These are phyloP conservation scores for Ophiodon elongatus DNA, from an alignment of 2,113 vertebrate genomes.

Conservation along the genomic window DNA sequence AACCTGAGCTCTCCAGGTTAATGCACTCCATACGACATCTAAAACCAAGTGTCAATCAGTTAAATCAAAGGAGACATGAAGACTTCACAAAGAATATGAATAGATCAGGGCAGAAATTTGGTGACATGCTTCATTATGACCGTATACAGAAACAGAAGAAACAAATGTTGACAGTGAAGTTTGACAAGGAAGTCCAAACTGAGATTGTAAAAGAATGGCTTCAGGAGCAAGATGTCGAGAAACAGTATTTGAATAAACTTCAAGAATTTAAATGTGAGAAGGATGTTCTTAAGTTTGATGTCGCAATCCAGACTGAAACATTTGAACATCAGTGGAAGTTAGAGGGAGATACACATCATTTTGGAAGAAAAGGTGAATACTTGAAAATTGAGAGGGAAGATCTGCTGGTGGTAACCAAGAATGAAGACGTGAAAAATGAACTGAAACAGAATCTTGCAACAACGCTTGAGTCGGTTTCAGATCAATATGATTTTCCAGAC, in stretches of 20 bases:
- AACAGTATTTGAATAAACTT: background rate
- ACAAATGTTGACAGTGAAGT: background rate
- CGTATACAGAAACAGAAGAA: slow-evolving; percentile 10
- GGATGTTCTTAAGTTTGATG: background rate
- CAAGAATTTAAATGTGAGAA: background rate
- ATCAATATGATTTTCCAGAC: background rate
- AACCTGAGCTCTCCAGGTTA: background rate
- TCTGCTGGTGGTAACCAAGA: background rate
- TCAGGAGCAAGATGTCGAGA: background rate
- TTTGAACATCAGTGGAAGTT: background rate
- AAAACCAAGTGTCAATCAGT: background rate
- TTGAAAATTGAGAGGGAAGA: background rate
- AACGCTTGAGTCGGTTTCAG: fast-evolving
- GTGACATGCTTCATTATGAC: background rate
- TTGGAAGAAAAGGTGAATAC: background rate
- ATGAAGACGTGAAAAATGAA: background rate
- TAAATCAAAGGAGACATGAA: slow-evolving; percentile 2
- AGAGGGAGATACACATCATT: background rate
- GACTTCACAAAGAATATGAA: background rate
- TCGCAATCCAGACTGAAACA: background rate
- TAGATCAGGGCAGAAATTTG: background rate
- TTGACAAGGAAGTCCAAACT: slow-evolving; percentile 49
- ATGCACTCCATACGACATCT: background rate
- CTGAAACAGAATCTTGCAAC: background rate
- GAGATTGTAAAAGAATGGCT: background rate